phyloP scores from a whole-genome alignment of 2,113 vertebrate genomes.

The Eretmodus cyanostictus region DNA sequence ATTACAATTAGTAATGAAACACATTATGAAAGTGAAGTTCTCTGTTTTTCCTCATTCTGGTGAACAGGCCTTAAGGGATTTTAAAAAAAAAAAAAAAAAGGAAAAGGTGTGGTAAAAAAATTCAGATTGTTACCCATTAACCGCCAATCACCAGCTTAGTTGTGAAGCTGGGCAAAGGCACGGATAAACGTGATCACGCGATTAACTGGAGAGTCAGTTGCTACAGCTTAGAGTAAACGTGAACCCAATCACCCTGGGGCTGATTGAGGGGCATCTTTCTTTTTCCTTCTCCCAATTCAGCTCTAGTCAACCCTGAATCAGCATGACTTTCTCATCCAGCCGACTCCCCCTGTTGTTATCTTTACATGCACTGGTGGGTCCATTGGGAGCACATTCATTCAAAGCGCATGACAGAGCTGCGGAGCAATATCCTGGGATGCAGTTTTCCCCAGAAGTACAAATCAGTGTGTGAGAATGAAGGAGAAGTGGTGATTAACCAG shows the following conservation, averaged over 20 bases:
- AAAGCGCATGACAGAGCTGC: not conserved
- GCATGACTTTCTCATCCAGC: not conserved
- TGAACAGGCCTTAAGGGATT: not conserved
- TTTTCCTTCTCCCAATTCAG: not conserved
- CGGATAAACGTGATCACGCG: not conserved
- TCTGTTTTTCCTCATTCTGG: not conserved
- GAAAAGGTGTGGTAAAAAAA: rapidly evolving
- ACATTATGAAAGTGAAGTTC: not conserved
- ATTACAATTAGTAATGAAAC: not conserved
- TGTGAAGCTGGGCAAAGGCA: not conserved
- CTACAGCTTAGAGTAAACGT: not conserved
- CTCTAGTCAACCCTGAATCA: not conserved
- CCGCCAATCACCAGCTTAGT: not conserved
- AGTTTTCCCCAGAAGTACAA: not conserved
- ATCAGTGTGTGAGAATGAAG: slow-evolving; percentile 9
- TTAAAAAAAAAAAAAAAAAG: rapidly evolving
- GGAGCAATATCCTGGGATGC: not conserved
- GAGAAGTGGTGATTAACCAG: slow-evolving; percentile 18
- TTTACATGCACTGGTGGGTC: not conserved
- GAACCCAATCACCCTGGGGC: not conserved
- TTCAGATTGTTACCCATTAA: not conserved
- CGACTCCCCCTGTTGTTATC: not conserved
- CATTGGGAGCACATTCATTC: not conserved
- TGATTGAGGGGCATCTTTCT: not conserved
- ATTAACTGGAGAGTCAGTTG: slow-evolving; percentile 9